phyloP scores from a whole-genome alignment of 2,113 vertebrate genomes.

The Platysteira castanea region DNA sequence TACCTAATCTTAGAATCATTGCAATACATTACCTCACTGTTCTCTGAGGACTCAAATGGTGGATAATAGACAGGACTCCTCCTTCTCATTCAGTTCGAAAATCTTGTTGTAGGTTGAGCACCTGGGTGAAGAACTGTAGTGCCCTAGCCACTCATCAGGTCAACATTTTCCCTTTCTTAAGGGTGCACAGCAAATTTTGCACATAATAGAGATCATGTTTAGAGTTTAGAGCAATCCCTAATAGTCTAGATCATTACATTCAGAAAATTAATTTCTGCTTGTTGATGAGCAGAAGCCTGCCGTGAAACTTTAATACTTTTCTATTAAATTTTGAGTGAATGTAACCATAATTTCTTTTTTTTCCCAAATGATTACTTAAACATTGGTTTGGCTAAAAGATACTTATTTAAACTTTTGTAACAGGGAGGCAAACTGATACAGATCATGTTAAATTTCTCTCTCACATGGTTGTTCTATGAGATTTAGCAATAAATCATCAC shows the following conservation, averaged over 20 bases:
- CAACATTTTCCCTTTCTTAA: neutral
- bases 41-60: neutral
- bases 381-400: neutral
- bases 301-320: neutral
- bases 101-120: neutral
- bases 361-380: neutral
- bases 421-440: neutral
- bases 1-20: neutral
- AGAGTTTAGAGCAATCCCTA: neutral
- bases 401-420: neutral
- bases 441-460: neutral
- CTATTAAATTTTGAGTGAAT: neutral
- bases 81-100: neutral
- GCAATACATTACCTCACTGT: neutral
- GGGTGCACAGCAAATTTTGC: neutral
- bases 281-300: neutral
- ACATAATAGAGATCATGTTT: neutral
- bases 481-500: neutral
- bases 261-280: neutral
- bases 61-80: neutral
- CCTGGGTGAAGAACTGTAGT: neutral
- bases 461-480: neutral
- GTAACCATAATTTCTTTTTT: neutral
- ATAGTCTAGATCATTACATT: neutral
- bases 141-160: neutral